A percentile compares a stretch with the other conserved stretches of the same genome.
Conservation (phyloP, 1,140 invertebrate genomes). For the Pararge aegeria region DNA sequence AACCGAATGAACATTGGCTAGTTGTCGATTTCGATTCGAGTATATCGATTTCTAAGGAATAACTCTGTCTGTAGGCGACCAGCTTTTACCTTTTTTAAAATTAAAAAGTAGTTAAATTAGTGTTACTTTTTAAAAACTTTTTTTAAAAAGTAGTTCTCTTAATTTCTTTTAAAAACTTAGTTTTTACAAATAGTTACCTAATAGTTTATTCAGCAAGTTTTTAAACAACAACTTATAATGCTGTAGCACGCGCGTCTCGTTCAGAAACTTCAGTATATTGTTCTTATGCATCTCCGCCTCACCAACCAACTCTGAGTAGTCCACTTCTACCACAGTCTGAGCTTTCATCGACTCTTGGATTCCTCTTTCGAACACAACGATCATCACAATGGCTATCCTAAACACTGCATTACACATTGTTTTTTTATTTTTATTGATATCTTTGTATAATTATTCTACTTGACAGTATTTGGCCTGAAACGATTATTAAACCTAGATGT, state of each 20-base stretch:
- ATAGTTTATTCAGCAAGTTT: slow-evolving; percentile 43
- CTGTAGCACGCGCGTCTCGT: slow-evolving; percentile 38
- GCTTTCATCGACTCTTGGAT: not conserved
- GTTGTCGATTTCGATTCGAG: too few relatives aligned
- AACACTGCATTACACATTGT: slow-evolving; percentile 2
- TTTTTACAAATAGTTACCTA: slow-evolving; percentile 38
- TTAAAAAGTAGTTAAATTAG: too few relatives aligned
- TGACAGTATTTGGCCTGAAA: too few relatives aligned
- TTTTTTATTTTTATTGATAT: not conserved
- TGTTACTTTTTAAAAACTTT: too few relatives aligned
- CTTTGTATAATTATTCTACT: too few relatives aligned
- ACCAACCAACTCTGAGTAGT: slow-evolving; percentile 49
- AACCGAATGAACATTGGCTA: too few relatives aligned
- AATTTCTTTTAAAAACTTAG: not conserved
- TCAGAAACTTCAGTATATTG: slow-evolving; percentile 52
- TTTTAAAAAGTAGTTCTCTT: too few relatives aligned
- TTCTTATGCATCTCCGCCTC: slow-evolving; percentile 55
- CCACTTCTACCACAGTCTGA: slow-evolving; percentile 34
- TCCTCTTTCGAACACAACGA: not conserved
- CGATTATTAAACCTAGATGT: too few relatives aligned
- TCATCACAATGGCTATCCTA: not conserved
- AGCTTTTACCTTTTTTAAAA: too few relatives aligned
- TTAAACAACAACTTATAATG: slow-evolving; percentile 50
- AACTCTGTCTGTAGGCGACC: too few relatives aligned
- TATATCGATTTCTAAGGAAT: too few relatives aligned